Evolutionary conservation across 2,888 invertebrate genomes (phyloP), one percentile per base, ranked within the genome.

Genomic region (Callyntrura sp.): DNA sequence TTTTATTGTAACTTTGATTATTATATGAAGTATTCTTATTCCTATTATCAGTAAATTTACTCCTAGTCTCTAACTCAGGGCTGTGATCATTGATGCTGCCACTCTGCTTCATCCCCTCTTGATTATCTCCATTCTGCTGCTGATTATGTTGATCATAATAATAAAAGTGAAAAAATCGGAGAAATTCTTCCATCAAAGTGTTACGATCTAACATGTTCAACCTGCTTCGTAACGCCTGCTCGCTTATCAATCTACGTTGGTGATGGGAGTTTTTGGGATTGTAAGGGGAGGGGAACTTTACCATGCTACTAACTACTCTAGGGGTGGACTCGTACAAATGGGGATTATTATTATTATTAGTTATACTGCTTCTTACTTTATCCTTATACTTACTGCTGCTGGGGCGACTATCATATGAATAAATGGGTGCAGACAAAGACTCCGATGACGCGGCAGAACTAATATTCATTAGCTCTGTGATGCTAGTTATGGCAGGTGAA

Each of bases 131-230:
- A 55, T n/a, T 55, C 28, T 25, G 62, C 23, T 70, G 48, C 20
- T 86, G 86, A 86, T 86, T 86, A 86, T 86, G 79, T 45, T 57
- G 78, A 79, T 65, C 65, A 35, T 78, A 86, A 65, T 62, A 79
- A 23, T 65, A 86, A 17, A 79, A 57, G 23, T 86, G 78, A 20
- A 86, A 86, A 86, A 86, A 86, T 8, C 86, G 78, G 55, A 86
- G 62, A 65, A 86, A 86, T 48, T 86, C 86, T 45, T 86, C 86
- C 35, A 86, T 8, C 78, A 86, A 48, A 11, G 86, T 78, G 55
- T 86, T 78, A 51, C 86, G 86, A 65, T 86, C 86, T 65, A 86
- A 55, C 78, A 78, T 78, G 25, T 76, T 86, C 78, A 86, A 79
- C 43, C 86, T 86, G 78, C 86, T 86, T 51, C 86, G 86, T 8